Evolutionary conservation across 1,140 invertebrate genomes (phyloP).

Genomic region (Subanguina moxae): DNA sequence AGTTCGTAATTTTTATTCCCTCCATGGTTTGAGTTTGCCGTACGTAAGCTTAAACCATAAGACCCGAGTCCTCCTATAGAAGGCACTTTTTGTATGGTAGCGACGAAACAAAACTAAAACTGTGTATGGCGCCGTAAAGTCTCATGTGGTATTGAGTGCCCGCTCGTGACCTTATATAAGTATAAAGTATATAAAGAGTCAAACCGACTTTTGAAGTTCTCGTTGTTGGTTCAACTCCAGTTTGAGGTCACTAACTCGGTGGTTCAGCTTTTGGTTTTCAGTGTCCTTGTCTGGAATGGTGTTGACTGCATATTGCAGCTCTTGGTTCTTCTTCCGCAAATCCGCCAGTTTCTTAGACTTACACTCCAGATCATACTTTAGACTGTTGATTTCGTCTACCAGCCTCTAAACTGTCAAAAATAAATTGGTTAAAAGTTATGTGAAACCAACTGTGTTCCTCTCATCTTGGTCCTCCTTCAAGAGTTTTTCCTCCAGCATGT

Average conservation of each 20-base stretch:
- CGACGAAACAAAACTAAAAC: too few species aligned
- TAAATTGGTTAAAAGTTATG: background rate
- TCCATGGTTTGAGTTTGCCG: too few species aligned
- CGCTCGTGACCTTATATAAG: too few species aligned
- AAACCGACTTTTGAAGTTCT: conserved; percentile 14
- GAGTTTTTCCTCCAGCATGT: conserved; percentile 4
- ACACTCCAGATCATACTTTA: conserved; percentile 15
- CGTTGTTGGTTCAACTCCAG: conserved; percentile 10
- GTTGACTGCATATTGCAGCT: conserved; percentile 21
- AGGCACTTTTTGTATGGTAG: too few species aligned
- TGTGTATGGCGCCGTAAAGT: too few species aligned
- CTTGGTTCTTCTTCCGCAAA: conserved; percentile 15
- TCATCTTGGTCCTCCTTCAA: conserved; percentile 16
- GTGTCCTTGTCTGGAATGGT: conserved; percentile 17
- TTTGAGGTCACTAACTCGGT: conserved; percentile 12
- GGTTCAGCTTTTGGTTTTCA: conserved; percentile 13
- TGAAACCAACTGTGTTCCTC: conserved; percentile 7
- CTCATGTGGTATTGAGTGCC: too few species aligned
- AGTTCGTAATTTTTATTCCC: too few species aligned
- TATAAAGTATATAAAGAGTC: too few species aligned
- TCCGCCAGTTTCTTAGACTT: conserved; percentile 20
- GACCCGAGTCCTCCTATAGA: too few species aligned
- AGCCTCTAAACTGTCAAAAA: too few species aligned
- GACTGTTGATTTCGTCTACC: conserved; percentile 10
- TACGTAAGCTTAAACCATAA: too few species aligned